Evolutionary conservation across 2,113 vertebrate species (phyloP).

Genomic region (Thomomys bottae): DNA sequence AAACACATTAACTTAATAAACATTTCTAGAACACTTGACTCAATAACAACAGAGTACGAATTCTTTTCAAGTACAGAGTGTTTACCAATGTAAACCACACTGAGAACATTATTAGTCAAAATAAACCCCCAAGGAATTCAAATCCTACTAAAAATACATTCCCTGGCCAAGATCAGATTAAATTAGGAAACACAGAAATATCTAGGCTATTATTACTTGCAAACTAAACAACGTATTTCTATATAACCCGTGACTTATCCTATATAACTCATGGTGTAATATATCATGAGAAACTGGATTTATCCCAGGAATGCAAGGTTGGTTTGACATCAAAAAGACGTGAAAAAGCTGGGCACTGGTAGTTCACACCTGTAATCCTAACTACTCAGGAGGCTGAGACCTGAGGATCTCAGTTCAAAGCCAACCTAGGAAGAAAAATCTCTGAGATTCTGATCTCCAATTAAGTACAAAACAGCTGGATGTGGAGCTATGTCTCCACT

Average conservation of each 20-base stretch:
- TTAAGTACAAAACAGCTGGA: too few relatives aligned
- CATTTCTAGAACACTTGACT: neutral
- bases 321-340: neutral
- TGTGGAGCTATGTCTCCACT: too few relatives aligned
- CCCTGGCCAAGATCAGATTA: neutral
- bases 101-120: slow-evolving; percentile 3
- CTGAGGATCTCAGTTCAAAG: too few relatives aligned
- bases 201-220: neutral
- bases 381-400: too few relatives aligned
- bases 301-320: neutral
- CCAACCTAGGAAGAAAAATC: too few relatives aligned
- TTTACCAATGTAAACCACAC: neutral
- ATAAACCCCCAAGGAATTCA: neutral
- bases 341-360: too few relatives aligned
- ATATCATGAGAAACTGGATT: neutral
- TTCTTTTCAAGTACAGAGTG: neutral
- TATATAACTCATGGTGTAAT: neutral
- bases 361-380: too few relatives aligned
- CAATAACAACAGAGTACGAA: neutral
- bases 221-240: slow-evolving; percentile 17
- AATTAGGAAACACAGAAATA: neutral
- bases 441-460: too few relatives aligned
- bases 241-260: neutral
- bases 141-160: neutral
- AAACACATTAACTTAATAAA: neutral